Base-by-base conservation (phyloP, 2,113 vertebrate species). In the Ptilorrhoa leucosticta region DNA sequence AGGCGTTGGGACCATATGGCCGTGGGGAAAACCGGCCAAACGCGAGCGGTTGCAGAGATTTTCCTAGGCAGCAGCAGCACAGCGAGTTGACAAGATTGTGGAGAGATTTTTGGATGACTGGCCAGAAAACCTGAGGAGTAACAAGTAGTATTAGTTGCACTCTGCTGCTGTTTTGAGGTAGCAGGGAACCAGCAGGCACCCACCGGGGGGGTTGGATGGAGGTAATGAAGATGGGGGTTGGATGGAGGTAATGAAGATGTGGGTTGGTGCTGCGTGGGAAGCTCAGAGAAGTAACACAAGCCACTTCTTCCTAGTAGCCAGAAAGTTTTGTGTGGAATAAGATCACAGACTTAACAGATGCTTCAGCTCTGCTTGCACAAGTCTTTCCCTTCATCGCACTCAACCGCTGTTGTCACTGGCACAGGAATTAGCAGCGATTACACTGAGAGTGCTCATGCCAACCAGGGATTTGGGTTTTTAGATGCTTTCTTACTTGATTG, bases 1-100 rank as follows among this genome's bases (percentile, higher is more conserved):
- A 96, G 82, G 93, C 39, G 26, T 39, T 37, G 79, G n/a, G 94
- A 63, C 95, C 96, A 90, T 94, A 83, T 93, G 89, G 89, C 87
- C 17, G 1, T 79, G 70, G 78, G 79, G 89, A 85, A 48, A 92
- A 84, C 86, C 14, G 47, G 88, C 95, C 95, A 77, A 90, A 90
- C 40, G 22, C 24, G 13, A 88, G 69, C 2, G 42, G 83, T 33
- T 86, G 88, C 79, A 90, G 75, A 90, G 88, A 73, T 83, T 85
- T 85, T 51, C 54, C 48, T 31, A 42, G 57, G 91, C 86, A 83
- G 82, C 79, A 76, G 77, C 73, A 63, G 88, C 58, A 40, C 21
- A 35, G 37, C 3, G 5, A 81, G 51, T 18, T 86, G 71, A 80
- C 63, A 54, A 40, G 83, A 47, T 30, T 26, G n/a, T 9, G 47